A percentile compares a stretch with the other conserved stretches of the same genome.
Conservation (phyloP, 2,113 vertebrate species). For the Phalacrocorax brasilianus region DNA sequence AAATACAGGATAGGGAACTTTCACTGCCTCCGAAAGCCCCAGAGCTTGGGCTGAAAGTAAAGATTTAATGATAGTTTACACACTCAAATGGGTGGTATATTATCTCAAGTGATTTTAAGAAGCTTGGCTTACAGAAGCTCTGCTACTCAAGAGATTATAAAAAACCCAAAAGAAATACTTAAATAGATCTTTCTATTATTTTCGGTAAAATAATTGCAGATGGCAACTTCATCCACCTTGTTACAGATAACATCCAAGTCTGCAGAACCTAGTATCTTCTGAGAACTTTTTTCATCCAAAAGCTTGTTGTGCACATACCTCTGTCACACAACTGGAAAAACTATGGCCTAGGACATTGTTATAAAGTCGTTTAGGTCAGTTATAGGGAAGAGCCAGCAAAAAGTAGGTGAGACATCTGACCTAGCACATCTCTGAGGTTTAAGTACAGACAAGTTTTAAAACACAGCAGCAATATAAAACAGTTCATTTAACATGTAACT, state of each 20-base stretch:
- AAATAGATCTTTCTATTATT: not conserved
- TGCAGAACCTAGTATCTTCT: not conserved
- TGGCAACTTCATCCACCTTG: not conserved
- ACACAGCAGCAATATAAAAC: not conserved
- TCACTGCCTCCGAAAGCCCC: conserved; percentile 75
- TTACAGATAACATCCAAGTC: not conserved
- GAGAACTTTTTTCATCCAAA: not conserved
- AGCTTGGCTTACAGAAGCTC: not conserved
- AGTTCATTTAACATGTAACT: conserved; percentile 7
- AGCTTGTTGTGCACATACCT: not conserved
- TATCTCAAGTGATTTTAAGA: not conserved
- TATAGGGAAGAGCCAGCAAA: not conserved
- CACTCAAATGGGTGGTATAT: not conserved
- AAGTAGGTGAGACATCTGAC: not conserved
- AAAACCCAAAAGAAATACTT: not conserved
- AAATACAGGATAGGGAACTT: conserved; percentile 78
- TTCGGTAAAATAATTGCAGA: not conserved
- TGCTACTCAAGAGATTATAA: not conserved
- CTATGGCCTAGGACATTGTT: not conserved
- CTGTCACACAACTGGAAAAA: not conserved
- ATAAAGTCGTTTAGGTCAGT: not conserved
- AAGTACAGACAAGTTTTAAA: not conserved
- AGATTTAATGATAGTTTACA: not conserved
- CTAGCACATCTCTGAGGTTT: not conserved
- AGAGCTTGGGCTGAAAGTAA: conserved; percentile 74